phyloP scores from a whole-genome alignment of 1,140 invertebrate species.

The Hyposmocoma kahamanoa region DNA sequence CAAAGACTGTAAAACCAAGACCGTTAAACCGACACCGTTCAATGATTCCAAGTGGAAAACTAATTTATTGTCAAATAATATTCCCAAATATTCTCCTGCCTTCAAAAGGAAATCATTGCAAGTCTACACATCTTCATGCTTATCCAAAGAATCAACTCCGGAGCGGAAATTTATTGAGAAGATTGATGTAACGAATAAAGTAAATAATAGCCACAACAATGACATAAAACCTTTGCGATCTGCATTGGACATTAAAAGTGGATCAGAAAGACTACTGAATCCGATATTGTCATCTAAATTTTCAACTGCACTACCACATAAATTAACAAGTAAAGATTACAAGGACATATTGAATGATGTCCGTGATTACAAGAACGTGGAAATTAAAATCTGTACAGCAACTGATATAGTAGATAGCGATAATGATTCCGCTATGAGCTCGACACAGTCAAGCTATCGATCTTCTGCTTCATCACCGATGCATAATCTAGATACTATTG shows the following conservation, averaged over 20 bases:
- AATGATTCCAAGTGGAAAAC: conserved; percentile 73
- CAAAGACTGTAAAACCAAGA: conserved; percentile 34
- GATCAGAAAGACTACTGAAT: conserved; percentile 7
- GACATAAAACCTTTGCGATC: conserved; percentile 51
- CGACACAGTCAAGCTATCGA: conserved; percentile 81
- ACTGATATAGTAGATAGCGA: conserved; percentile 82
- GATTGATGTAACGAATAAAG: conserved; percentile 38
- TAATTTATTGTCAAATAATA: conserved; percentile 64
- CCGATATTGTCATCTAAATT: conserved; percentile 23
- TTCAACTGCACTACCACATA: conserved; percentile 16
- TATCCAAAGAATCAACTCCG: conserved; percentile 59
- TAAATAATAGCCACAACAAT: conserved; percentile 28
- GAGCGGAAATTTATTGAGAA: conserved; percentile 53
- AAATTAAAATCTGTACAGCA: conserved; percentile 59
- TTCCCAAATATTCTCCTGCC: conserved; percentile 88
- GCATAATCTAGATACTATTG: conserved; percentile 58
- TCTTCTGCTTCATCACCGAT: conserved; percentile 80
- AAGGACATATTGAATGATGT: conserved; percentile 38
- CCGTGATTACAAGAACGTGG: conserved; percentile 53
- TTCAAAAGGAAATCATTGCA: conserved; percentile 85
- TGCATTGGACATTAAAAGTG: conserved; percentile 37
- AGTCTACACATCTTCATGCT: conserved; percentile 74
- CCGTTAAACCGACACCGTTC: conserved; percentile 28
- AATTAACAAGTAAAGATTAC: conserved; percentile 34
- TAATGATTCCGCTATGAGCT: conserved; percentile 90